phyloP scores from a whole-genome alignment of 2,113 vertebrate species.

The Neogobius melanostomus region DNA sequence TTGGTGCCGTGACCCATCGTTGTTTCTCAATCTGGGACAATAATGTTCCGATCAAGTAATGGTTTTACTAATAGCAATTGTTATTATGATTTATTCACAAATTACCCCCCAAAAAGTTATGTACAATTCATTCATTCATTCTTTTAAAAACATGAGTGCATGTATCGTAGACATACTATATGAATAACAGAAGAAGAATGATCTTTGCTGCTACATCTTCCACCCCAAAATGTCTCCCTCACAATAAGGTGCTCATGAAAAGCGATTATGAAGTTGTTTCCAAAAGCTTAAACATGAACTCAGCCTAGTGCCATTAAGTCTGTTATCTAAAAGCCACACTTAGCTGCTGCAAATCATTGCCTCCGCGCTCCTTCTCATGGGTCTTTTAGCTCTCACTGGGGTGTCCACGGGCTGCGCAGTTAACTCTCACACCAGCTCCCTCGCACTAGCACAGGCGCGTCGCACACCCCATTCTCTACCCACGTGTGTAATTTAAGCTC shows the following conservation, averaged over 20 bases:
- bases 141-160: no score
- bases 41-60: no score
- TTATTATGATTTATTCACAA: no score
- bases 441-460: conserved; percentile 50
- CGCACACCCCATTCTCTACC: conserved; percentile 45
- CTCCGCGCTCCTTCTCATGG: conserved; percentile 51
- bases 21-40: no score
- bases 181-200: no score
- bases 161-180: no score
- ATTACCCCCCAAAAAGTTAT: no score
- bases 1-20: no score
- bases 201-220: neutral
- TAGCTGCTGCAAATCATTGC: conserved; percentile 53
- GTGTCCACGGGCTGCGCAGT: conserved; percentile 48
- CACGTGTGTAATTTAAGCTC: conserved; percentile 47
- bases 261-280: conserved; percentile 27
- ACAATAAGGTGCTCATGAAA: conserved; percentile 9
- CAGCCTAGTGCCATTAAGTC: conserved; percentile 29
- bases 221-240: conserved; percentile 5
- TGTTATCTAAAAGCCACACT: conserved; percentile 50
- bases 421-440: conserved; percentile 60
- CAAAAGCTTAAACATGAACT: conserved; percentile 27
- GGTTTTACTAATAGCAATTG: no score
- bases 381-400: conserved; percentile 63
- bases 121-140: no score